Evolutionary conservation across 2,888 invertebrate species (phyloP).

Genomic region (Lacanobia wlatinum): DNA sequence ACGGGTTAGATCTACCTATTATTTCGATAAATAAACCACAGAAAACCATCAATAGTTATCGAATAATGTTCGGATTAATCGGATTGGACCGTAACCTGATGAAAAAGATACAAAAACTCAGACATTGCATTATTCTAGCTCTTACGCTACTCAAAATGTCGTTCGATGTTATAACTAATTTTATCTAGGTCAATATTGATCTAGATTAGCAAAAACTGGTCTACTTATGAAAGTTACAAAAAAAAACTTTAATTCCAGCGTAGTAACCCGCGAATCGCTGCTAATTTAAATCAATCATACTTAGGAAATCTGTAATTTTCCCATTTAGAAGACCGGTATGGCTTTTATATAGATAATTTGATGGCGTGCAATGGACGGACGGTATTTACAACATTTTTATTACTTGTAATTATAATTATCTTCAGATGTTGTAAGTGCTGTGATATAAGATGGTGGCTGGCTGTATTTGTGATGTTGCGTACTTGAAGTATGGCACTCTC

Average conservation of each 20-base stretch:
- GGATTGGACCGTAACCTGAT: background rate
- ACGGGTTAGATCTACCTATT: background rate
- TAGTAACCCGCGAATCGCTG: background rate
- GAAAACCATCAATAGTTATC: background rate
- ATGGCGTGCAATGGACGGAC: constrained; percentile 43
- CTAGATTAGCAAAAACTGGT: background rate
- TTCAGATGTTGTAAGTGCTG: constrained; percentile 47
- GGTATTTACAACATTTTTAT: constrained; percentile 54
- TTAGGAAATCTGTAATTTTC: constrained; percentile 46
- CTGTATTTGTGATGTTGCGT: constrained; percentile 15
- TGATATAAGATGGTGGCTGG: constrained; percentile 28
- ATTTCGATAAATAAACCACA: background rate
- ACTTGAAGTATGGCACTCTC: constrained; percentile 13
- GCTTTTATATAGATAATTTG: constrained; percentile 48
- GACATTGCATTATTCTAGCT: background rate
- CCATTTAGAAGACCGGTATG: constrained; percentile 40
- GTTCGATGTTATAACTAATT: background rate
- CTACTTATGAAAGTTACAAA: background rate
- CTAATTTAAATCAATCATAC: constrained; percentile 33
- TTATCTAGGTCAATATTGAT: constrained; percentile 3
- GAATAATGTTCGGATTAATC: background rate
- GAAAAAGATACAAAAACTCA: background rate
- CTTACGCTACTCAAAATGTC: background rate
- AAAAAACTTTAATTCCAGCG: background rate
- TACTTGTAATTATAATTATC: constrained; percentile 53